Base-by-base conservation (phyloP, 2,797 vertebrate genomes). In the Melanotaenia maccullochi region DNA sequence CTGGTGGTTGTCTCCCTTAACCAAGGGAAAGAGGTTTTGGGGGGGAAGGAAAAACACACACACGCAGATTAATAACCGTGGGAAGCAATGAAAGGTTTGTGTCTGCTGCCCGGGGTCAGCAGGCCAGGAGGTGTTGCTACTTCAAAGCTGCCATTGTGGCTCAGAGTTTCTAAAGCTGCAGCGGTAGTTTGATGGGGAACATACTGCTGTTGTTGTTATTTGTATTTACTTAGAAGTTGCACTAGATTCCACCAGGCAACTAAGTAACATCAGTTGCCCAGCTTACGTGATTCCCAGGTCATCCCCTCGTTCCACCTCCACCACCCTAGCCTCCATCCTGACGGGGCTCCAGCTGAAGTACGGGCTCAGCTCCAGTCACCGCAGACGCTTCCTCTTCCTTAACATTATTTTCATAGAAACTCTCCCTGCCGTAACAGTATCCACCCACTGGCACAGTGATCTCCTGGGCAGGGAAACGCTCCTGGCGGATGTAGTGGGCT, bases 41-140 rank as follows among this genome's bases (percentile, higher is more conserved):
- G 60, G 77, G 73, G 81, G 56, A 68, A 59, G 36, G 67, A 68
- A 78, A 76, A 61, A 79, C 30, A 68, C 58, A 70, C 84, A 83
- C 87, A 82, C 86, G 71, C 79, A 88, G 86, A 92, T 92, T 93
- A 94, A 97, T 97, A 97, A 97, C 95, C 96, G 96, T 97, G 96
- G 96, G 96, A 97, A 97, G 96, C 94, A 91, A 86, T 84, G 86
- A 89, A 87, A 91, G 87, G 87, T 90, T 90, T 90, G 89, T 92
- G 89, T 92, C 85, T 90, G 82, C 88, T 84, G 85, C 83, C 85
- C 24, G 90, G 87, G 92, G 89, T 92, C 89, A 90, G 84, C 90
- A 64, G 90, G 90, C 84, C 87, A 81, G 83, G 85, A 93, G 92
- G 89, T 91, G 89, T 91, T 87, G 83, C 89, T 76, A 78, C 87